phyloP scores from a whole-genome alignment of 2,888 invertebrate species.

The Drosophila mayaguana region DNA sequence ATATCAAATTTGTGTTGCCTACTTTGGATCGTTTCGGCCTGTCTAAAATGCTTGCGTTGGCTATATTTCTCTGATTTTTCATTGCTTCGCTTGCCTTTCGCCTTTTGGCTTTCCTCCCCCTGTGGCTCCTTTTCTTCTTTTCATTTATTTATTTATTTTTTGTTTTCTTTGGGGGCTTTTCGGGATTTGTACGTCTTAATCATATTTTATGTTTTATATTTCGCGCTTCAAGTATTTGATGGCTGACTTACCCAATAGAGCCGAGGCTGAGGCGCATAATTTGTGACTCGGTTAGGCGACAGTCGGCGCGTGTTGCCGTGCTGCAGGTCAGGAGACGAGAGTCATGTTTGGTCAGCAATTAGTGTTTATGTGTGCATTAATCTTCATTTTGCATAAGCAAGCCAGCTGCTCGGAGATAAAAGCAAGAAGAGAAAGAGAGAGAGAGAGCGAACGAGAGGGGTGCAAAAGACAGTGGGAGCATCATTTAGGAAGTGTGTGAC shows the following conservation, averaged over 20 bases:
- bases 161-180: neutral
- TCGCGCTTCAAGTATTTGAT: conserved; percentile 71
- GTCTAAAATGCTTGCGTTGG: conserved; percentile 54
- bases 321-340: conserved; percentile 21
- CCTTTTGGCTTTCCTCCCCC: neutral
- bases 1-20: conserved; percentile 56
- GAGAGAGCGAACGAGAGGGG: neutral
- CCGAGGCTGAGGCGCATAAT: conserved; percentile 29
- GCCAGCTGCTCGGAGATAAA: neutral
- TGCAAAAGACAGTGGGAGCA: neutral
- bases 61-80: conserved; percentile 44
- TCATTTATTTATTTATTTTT: neutral
- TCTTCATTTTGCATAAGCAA: conserved; percentile 33
- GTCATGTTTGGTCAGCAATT: conserved; percentile 54
- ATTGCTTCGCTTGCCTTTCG: conserved; percentile 5
- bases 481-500: neutral
- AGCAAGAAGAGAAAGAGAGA: neutral
- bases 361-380: conserved; percentile 48
- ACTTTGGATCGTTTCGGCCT: conserved; percentile 40
- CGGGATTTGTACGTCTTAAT: conserved; percentile 69
- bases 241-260: conserved; percentile 26
- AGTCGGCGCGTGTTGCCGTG: conserved; percentile 12
- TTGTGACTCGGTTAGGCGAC: conserved; percentile 43
- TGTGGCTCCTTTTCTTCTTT: neutral
- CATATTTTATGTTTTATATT: conserved; percentile 79